phyloP scores from a whole-genome alignment of 1,140 invertebrate species.

The Plectus sambesii region DNA sequence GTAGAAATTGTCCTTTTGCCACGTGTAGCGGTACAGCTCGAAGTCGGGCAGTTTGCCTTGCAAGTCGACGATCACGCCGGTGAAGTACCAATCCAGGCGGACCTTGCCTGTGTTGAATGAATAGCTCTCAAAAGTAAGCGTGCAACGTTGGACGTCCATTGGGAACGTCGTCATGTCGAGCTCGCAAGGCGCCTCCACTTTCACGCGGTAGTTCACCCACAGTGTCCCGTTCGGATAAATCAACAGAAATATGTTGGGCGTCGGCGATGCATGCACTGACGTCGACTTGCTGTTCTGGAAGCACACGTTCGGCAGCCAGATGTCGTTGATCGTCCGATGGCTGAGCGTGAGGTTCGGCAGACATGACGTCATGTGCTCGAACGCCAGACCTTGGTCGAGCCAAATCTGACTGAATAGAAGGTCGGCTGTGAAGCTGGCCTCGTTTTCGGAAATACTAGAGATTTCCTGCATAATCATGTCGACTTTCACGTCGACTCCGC shows the following conservation, averaged over 20 bases:
- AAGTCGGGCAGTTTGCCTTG: slow-evolving; percentile 12
- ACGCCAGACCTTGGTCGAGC: slow-evolving; percentile 25
- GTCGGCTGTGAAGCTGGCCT: slow-evolving; percentile 27
- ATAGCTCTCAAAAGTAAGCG: slow-evolving; percentile 13
- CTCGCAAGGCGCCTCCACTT: slow-evolving; percentile 28
- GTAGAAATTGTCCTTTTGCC: not conserved
- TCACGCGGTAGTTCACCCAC: slow-evolving; percentile 26
- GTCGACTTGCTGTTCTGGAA: slow-evolving; percentile 30
- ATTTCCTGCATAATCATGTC: slow-evolving; percentile 28
- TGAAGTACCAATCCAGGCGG: slow-evolving; percentile 1
- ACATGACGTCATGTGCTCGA: slow-evolving; percentile 27
- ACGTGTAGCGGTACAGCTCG: not conserved
- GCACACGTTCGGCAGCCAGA: slow-evolving; percentile 30
- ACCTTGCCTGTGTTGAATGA: slow-evolving; percentile 20
- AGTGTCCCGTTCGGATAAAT: slow-evolving; percentile 24
- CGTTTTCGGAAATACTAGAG: slow-evolving; percentile 21
- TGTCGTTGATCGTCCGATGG: slow-evolving; percentile 28
- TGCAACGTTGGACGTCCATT: slow-evolving; percentile 7
- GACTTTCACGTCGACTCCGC: slow-evolving; percentile 29
- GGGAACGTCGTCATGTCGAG: slow-evolving; percentile 29
- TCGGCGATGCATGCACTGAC: slow-evolving; percentile 18
- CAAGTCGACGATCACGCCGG: slow-evolving; percentile 23
- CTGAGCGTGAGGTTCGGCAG: slow-evolving; percentile 27
- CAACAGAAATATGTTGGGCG: slow-evolving; percentile 26
- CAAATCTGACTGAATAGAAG: slow-evolving; percentile 28